A percentile compares a stretch with the other conserved stretches of the same genome.
These are phyloP conservation scores for Osedax frankpressi DNA, from an alignment of 2,888 invertebrate species.

Conservation along the genomic window DNA sequence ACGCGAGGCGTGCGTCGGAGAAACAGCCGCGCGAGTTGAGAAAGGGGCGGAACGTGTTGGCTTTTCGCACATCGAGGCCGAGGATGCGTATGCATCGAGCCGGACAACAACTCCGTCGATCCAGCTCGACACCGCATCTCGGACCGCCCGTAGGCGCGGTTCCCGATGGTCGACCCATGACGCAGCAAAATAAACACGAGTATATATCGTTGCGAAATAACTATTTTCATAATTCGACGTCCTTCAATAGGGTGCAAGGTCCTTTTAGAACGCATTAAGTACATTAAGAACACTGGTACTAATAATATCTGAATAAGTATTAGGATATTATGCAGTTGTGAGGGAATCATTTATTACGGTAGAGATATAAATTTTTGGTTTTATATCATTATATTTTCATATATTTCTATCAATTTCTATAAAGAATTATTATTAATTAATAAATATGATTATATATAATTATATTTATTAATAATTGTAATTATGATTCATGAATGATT, in stretches of 20 bases:
- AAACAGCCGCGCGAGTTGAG: background rate
- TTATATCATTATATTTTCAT: too few species aligned
- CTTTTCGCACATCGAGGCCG: background rate
- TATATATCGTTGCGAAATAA: background rate
- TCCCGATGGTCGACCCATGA: background rate
- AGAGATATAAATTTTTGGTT: too few species aligned
- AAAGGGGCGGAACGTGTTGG: too few species aligned
- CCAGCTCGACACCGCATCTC: background rate
- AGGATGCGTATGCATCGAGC: background rate
- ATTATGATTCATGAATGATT: too few species aligned
- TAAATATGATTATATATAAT: too few species aligned
- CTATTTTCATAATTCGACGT: background rate
- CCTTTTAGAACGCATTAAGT: background rate
- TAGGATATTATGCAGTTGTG: too few species aligned
- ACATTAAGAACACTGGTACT: too few species aligned
- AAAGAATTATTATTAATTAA: too few species aligned
- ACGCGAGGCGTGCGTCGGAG: background rate
- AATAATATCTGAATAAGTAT: too few species aligned
- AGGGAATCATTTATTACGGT: too few species aligned
- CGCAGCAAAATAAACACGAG: background rate
- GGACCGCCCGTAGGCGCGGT: background rate
- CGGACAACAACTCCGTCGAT: background rate
- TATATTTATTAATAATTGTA: too few species aligned
- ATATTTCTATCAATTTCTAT: too few species aligned
- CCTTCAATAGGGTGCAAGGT: background rate